Evolutionary conservation across 1,140 invertebrate species (phyloP).

Genomic region (Drosophila littoralis): DNA sequence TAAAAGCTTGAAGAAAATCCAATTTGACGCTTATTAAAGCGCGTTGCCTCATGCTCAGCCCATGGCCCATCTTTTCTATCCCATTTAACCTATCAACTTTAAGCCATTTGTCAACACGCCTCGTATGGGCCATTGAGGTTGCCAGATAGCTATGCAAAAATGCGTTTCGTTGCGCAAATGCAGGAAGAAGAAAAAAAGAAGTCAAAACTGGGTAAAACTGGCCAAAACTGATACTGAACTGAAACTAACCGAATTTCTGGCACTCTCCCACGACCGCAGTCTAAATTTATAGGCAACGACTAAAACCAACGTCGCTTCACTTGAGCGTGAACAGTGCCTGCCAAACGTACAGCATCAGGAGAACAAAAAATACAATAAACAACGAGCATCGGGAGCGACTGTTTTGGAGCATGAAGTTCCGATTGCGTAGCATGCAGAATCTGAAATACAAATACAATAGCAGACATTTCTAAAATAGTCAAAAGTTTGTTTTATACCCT

Average conservation of each 20-base stretch:
- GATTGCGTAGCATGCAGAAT: constrained; percentile 13
- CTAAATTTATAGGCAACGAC: constrained; percentile 73
- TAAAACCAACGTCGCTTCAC: constrained; percentile 76
- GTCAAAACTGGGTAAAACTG: background rate
- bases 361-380: constrained; percentile 10
- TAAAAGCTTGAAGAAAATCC: background rate
- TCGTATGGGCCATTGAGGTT: background rate
- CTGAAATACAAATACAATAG: constrained; percentile 73
- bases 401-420: constrained; percentile 1
- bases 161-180: constrained; percentile 47
- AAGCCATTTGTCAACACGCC: constrained; percentile 69
- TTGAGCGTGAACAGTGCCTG: constrained; percentile 76
- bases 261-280: constrained; percentile 46
- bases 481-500: constrained; percentile 23
- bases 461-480: constrained; percentile 54
- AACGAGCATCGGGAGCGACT: constrained; percentile 22
- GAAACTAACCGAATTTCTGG: constrained; percentile 34
- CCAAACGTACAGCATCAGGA: constrained; percentile 52
- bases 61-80: constrained; percentile 6
- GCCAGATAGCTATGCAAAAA: constrained; percentile 47
- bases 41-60: constrained; percentile 11
- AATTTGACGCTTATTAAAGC: constrained; percentile 15
- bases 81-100: constrained; percentile 43
- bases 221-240: constrained; percentile 10
- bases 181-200: background rate